Evolutionary conservation across 2,797 vertebrate species (phyloP).

Genomic region (Glossophaga mutica): DNA sequence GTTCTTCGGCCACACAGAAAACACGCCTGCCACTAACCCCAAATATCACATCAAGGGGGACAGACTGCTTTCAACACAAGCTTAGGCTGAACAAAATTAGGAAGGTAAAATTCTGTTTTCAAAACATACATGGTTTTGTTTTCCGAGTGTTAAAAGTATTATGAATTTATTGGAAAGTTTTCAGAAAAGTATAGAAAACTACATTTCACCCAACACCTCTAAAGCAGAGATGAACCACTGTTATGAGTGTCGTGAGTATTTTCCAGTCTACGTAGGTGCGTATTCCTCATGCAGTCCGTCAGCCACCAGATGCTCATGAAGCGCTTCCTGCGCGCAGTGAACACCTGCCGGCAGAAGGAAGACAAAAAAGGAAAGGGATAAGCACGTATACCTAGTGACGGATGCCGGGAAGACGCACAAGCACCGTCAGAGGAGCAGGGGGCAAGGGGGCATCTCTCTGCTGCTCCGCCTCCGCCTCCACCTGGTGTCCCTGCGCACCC

Average conservation of each 20-base stretch:
- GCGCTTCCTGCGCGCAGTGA: neutral
- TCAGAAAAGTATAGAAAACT: neutral
- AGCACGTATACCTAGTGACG: too few species aligned
- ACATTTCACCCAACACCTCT: neutral
- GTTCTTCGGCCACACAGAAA: neutral
- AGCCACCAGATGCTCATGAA: neutral
- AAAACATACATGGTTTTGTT: neutral
- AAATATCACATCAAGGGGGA: neutral
- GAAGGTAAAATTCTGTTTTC: slow-evolving; percentile 7
- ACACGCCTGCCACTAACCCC: neutral
- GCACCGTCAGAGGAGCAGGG: neutral
- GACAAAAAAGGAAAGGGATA: neutral
- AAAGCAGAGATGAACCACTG: neutral
- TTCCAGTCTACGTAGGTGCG: neutral
- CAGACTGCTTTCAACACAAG: neutral
- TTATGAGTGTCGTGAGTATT: neutral
- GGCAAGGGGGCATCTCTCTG: neutral
- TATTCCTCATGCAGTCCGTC: neutral
- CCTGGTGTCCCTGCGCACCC: neutral
- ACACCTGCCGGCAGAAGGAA: neutral
- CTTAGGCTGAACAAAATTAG: neutral
- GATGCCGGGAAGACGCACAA: neutral
- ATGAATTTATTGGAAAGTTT: neutral
- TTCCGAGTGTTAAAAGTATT: neutral
- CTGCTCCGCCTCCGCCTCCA: neutral